Base-by-base conservation (phyloP, 2,113 vertebrate genomes). In the Atherinomorus stipes region DNA sequence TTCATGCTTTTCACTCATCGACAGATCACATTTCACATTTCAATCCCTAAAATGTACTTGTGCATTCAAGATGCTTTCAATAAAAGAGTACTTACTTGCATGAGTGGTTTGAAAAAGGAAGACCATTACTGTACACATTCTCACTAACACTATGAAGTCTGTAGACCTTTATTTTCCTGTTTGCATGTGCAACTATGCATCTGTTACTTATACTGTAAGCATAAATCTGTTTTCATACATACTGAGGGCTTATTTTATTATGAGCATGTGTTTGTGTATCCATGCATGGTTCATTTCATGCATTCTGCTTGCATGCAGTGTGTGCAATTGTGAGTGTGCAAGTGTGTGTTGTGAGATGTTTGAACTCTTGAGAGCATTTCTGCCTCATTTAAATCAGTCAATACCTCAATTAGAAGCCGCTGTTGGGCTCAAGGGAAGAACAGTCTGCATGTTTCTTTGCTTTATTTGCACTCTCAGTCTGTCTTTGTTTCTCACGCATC, bases 341-440 rank as follows among this genome's bases (percentile, higher is more conserved):
- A 58, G 64, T 69, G 52, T 56, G 63, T 76, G 61, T 51, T n/a
- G 64, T n/a, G 37, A 84, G 61, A 66, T 3, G 50, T 53, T 83
- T 65, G 38, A 87, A 83, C 81, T 90, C 89, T 88, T 80, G 65
- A 67, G 78, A 68, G 73, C 81, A 85, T 93, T 93, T 95, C 91
- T 94, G 93, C 93, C 92, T 95, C 94, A 91, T 94, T 95, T 94
- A 91, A 93, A 94, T 74, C 83, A 3, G 18, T 93, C 94, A 94
- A 89, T 92, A 92, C 89, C 85, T 94, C 93, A 95, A 85, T 95
- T 93, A 95, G 85, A 76, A 80, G 83, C 89, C 73, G 67, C 68
- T 85, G 11, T 52, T 25, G 70, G 91, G 91, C 91, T 91, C 87
- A 64, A 69, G 90, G 84, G 89, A 80, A 89, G 76, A 80, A 77